Evolutionary conservation across 2,888 invertebrate genomes (phyloP).

Genomic region (Mythimna lalbum): DNA sequence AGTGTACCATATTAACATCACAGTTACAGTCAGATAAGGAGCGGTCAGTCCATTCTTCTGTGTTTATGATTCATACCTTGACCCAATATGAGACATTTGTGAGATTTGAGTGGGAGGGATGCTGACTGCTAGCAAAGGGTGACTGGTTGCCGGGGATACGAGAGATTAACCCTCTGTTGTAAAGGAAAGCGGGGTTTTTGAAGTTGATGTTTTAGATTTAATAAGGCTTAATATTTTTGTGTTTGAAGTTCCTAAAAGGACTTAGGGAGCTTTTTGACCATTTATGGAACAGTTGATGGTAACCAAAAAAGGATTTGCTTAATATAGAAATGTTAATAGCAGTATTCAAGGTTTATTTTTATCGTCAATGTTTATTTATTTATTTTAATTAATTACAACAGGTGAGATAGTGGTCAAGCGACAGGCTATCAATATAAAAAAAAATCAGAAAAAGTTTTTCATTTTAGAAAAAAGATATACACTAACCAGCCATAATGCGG

Average conservation of each 20-base stretch:
- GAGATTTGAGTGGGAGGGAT: constrained; percentile 20
- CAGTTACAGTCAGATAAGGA: rapidly evolving
- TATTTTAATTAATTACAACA: too few relatives aligned
- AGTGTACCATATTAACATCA: too few relatives aligned
- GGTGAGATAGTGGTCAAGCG: too few relatives aligned
- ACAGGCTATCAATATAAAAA: too few relatives aligned
- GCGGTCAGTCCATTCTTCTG: background rate
- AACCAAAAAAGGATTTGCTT: too few relatives aligned
- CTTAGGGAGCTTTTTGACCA: background rate
- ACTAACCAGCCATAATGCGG: too few relatives aligned
- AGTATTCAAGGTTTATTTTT: too few relatives aligned
- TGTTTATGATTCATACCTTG: constrained; percentile 12
- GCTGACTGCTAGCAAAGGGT: constrained; percentile 39
- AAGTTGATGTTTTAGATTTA: constrained; percentile 7
- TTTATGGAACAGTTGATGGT: too few relatives aligned
- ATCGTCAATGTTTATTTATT: too few relatives aligned
- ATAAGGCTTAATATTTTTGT: background rate
- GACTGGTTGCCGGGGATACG: constrained; percentile 42
- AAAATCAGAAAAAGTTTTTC: too few relatives aligned
- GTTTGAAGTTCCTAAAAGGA: background rate
- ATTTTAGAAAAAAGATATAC: too few relatives aligned
- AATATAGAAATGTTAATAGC: too few relatives aligned
- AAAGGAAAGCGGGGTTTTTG: constrained; percentile 7
- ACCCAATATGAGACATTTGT: constrained; percentile 12
- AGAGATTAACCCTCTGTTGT: constrained; percentile 31